Base-by-base conservation (phyloP, 2,888 invertebrate species). In the Eilema depressum region DNA sequence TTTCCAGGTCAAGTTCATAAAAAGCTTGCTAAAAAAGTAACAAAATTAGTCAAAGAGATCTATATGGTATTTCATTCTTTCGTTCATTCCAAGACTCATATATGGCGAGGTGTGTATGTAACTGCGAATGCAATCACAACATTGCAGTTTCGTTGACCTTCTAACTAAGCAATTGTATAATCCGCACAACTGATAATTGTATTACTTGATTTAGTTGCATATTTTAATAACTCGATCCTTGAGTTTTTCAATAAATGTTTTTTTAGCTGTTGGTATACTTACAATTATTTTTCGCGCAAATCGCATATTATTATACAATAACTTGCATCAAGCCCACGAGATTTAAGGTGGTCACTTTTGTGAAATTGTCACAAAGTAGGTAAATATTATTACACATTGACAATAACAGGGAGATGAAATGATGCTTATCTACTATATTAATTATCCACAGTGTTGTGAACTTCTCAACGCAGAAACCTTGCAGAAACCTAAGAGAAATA, bases 251-350 rank as follows among this genome's bases (percentile, higher is more conserved):
- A 37, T 17, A n/a, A 12, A 23, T 26, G 17, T 25, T 26, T n/a
- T 25, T 17, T 47, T 1, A 25, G 37, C 53, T 5, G 56, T 82
- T 75, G 69, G 61, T 61, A 62, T 71, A 10, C 12, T 2, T 17
- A 41, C 14, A 41, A 37, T 64, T 65, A 41, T 68, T 71, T 75
- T 73, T 79, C 71, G 75, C 69, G 61, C 75, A 75, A 37, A 37
- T 37, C 33, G 33, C 33, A 5, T 37, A 37, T 37, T 37, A 37
- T 37, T 37, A n/a, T n/a, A n/a, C n/a, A n/a, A n/a, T n/a, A n/a
- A n/a, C n/a, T n/a, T 79, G 79, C 71, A 68, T 81, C 76, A 74
- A 73, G 74, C 68, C 64, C 74, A 72, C 68, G 26, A 30, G 17
- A 73, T 14, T 68, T 59, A n/a, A 2, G 79, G 80, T 26, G 77